phyloP scores from a whole-genome alignment of 23 tunicate species.

The Oikopleura dioica region DNA sequence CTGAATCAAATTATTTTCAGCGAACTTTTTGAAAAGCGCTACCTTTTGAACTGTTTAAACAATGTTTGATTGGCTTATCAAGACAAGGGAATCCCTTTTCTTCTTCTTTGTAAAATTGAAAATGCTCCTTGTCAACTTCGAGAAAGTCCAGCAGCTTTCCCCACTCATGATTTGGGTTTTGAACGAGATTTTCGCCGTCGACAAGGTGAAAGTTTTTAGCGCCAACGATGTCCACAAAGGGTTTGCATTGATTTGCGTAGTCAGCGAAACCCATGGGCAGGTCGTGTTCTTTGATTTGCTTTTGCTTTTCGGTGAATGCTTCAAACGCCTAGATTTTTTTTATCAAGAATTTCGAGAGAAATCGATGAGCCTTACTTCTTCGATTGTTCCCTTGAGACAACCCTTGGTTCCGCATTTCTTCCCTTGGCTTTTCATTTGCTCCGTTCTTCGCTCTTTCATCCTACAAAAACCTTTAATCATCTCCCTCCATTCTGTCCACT shows the following conservation, averaged over 20 bases:
- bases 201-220: background rate
- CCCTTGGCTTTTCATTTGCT: too few relatives aligned
- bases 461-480: too few relatives aligned
- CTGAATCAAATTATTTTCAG: too few relatives aligned
- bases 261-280: background rate
- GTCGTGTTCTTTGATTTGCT: background rate
- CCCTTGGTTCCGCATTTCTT: too few relatives aligned
- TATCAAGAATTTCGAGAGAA: too few relatives aligned
- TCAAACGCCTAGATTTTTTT: background rate
- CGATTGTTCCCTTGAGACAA: too few relatives aligned
- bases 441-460: too few relatives aligned
- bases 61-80: background rate
- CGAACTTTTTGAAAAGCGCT: too few relatives aligned
- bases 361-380: too few relatives aligned
- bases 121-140: background rate
- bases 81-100: slow-evolving; percentile 5
- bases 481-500: too few relatives aligned
- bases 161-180: background rate
- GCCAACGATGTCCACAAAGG: background rate
- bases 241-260: background rate
- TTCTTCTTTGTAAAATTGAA: background rate
- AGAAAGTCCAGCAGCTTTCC: background rate
- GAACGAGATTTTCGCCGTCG: slow-evolving; percentile 8
- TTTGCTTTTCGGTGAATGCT: background rate
- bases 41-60: slow-evolving; percentile 1